Conservation (phyloP, 2,113 vertebrate genomes). For the Balaeniceps rex region DNA sequence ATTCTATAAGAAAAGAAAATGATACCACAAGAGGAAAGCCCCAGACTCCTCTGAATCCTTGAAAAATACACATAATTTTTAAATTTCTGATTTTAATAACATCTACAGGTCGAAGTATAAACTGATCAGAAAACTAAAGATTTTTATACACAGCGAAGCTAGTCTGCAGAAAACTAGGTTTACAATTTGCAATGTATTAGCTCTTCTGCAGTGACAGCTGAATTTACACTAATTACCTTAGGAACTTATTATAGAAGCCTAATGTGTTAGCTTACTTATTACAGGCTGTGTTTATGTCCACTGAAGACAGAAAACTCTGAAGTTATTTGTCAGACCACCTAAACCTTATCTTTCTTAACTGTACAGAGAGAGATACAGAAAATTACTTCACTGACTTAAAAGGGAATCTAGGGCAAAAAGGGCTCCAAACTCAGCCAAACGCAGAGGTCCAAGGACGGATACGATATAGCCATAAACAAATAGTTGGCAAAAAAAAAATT, state of each 20-base stretch:
- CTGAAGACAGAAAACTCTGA: not conserved
- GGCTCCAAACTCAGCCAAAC: not conserved
- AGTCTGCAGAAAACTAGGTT: not conserved
- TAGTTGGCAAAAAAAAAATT: not conserved
- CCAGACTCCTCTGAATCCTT: too few species aligned
- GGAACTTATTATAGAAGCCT: not conserved
- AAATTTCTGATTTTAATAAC: too few species aligned
- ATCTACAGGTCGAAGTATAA: too few species aligned
- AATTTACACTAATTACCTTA: not conserved
- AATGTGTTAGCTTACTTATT: not conserved
- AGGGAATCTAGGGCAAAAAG: not conserved
- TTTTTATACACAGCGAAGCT: not conserved
- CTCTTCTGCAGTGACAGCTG: not conserved
- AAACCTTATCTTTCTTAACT: not conserved
- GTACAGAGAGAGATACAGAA: not conserved
- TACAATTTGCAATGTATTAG: not conserved
- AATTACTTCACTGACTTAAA: not conserved
- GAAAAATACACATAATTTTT: too few species aligned
- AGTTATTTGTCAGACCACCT: not conserved
- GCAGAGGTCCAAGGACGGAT: not conserved
- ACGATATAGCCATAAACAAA: not conserved
- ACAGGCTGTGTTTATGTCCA: not conserved
- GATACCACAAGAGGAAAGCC: too few species aligned
- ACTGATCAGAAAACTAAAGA: fast-evolving
- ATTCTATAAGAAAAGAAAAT: too few species aligned